A percentile compares a stretch with the other conserved stretches of the same genome.
phyloP scores from a whole-genome alignment of 1,140 invertebrate genomes.

The Metopolophium dirhodum region DNA sequence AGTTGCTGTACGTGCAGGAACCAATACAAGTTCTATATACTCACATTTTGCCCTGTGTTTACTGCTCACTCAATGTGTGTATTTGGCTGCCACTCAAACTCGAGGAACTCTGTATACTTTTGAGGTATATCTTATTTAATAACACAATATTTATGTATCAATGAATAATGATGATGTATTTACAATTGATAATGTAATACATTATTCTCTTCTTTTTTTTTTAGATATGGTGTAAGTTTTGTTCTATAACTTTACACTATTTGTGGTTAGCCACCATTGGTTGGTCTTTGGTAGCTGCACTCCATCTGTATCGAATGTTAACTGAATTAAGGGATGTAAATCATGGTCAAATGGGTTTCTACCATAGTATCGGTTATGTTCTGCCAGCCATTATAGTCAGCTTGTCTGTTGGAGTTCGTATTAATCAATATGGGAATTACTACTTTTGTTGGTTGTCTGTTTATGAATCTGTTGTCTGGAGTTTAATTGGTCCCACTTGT shows the following conservation, averaged over 20 bases:
- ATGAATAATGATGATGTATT: conserved; percentile 19
- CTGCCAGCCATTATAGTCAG: conserved; percentile 90
- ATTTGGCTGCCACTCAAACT: conserved; percentile 84
- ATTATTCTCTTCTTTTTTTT: conserved; percentile 58
- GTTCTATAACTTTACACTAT: conserved; percentile 92
- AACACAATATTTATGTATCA: not conserved
- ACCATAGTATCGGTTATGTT: conserved; percentile 94
- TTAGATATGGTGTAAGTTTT: conserved; percentile 84
- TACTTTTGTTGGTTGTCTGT: conserved; percentile 92
- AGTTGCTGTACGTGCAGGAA: conserved; percentile 80
- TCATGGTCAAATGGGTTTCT: conserved; percentile 92
- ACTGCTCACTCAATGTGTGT: conserved; percentile 83
- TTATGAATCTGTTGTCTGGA: conserved; percentile 90
- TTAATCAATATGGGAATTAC: conserved; percentile 92
- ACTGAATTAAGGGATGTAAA: conserved; percentile 96
- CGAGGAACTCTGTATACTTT: conserved; percentile 76
- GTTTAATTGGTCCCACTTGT: conserved; percentile 84
- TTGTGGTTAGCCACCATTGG: conserved; percentile 87
- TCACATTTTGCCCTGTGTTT: conserved; percentile 91
- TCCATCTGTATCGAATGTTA: conserved; percentile 93
- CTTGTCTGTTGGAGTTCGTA: conserved; percentile 87
- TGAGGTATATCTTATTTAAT: conserved; percentile 66
- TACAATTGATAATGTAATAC: conserved; percentile 44
- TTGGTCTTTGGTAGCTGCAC: conserved; percentile 90
- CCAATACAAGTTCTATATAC: conserved; percentile 93